Evolutionary conservation across 2,797 vertebrate genomes (phyloP).

Genomic region (Mastacembelus armatus): DNA sequence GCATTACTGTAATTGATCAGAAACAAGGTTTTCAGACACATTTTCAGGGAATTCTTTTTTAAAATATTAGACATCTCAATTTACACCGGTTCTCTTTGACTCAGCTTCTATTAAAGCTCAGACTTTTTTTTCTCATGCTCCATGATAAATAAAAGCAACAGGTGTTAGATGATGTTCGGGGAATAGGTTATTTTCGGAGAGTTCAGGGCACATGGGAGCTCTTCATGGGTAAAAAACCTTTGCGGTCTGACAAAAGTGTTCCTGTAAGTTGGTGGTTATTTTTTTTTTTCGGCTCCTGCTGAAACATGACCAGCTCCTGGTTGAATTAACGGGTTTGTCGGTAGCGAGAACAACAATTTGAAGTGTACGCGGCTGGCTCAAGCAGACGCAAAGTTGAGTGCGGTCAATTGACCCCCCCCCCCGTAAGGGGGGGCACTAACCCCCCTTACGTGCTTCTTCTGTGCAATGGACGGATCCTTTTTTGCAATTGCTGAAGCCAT

Average conservation of each 20-base stretch:
- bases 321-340: constrained; percentile 81
- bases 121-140: neutral
- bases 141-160: constrained; percentile 45
- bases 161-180: constrained; percentile 36
- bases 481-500: constrained; percentile 31
- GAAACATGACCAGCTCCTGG: constrained; percentile 79
- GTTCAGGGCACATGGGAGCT: constrained; percentile 2
- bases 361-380: constrained; percentile 70
- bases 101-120: neutral
- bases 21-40: neutral
- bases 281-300: constrained; percentile 51
- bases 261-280: constrained; percentile 45
- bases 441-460: constrained; percentile 59
- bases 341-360: constrained; percentile 74
- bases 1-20: too few species aligned
- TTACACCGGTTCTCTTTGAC: neutral
- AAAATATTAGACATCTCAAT: neutral
- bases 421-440: too few species aligned
- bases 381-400: constrained; percentile 75
- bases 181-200: constrained; percentile 10
- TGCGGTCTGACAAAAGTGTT: constrained; percentile 49
- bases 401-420: constrained; percentile 75
- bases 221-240: constrained; percentile 31
- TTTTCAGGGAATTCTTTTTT: neutral
- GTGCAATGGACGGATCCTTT: constrained; percentile 49